phyloP scores from a whole-genome alignment of 1,140 invertebrate species.

The Drosophila elegans region DNA sequence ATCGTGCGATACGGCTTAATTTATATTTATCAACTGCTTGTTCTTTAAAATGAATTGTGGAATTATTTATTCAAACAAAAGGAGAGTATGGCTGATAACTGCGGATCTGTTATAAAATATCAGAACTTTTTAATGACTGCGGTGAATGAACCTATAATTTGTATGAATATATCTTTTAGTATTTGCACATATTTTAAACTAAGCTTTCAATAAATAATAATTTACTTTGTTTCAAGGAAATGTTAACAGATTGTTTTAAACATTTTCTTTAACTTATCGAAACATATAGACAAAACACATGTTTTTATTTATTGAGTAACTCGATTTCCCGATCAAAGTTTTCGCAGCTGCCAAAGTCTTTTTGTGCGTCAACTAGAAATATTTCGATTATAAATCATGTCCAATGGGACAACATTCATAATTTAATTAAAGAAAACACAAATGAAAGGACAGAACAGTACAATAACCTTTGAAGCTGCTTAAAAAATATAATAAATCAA shows the following conservation, averaged over 20 bases:
- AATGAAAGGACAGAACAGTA: neutral
- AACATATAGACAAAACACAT: conserved; percentile 15
- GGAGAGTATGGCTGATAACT: neutral
- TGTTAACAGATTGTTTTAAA: neutral
- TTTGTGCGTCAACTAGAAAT: conserved; percentile 41
- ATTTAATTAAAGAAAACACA: neutral
- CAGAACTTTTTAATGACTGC: neutral
- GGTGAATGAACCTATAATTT: conserved; percentile 1
- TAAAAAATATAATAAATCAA: conserved; percentile 16
- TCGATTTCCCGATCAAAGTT: conserved; percentile 31
- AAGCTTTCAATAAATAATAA: too few species aligned
- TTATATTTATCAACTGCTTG: neutral
- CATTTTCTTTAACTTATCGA: conserved; percentile 5
- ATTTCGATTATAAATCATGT: conserved; percentile 23
- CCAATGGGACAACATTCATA: conserved; percentile 6
- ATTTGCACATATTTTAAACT: too few species aligned
- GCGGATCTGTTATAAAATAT: neutral
- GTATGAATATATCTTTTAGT: neutral
- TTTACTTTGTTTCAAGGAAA: neutral
- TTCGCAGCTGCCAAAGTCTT: conserved; percentile 39
- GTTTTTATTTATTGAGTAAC: conserved; percentile 37
- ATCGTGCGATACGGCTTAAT: neutral
- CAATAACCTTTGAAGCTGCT: conserved; percentile 5
- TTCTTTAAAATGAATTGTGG: neutral
- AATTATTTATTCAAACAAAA: neutral